phyloP scores from a whole-genome alignment of 2,888 invertebrate species.

The Thecophora atra region DNA sequence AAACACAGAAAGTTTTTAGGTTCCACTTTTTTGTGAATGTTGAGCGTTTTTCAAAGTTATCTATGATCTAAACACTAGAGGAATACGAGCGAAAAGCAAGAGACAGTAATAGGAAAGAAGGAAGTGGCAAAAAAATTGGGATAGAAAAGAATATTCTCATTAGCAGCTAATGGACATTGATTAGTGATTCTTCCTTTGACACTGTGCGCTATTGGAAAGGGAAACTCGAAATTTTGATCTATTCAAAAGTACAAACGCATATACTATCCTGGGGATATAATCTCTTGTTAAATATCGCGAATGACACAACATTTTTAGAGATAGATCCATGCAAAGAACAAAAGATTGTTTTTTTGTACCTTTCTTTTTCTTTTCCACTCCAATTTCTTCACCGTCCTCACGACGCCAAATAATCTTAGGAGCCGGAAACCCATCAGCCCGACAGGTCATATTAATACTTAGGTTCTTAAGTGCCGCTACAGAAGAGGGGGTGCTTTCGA shows the following conservation, averaged over 20 bases:
- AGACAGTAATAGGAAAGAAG: no score
- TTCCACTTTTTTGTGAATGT: background rate
- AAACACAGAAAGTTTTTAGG: background rate
- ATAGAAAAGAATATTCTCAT: no score
- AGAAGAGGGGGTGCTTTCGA: constrained; percentile 89
- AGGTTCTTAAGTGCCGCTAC: constrained; percentile 93
- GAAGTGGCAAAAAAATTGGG: no score
- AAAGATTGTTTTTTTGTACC: constrained; percentile 69
- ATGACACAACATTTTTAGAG: no score
- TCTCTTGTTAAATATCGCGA: no score
- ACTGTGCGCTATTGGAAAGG: background rate
- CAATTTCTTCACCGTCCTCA: constrained; percentile 88
- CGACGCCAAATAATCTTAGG: constrained; percentile 94
- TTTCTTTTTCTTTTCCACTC: constrained; percentile 86
- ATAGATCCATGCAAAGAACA: background rate
- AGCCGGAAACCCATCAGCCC: constrained; percentile 88
- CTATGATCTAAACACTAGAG: no score
- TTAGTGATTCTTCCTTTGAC: no score
- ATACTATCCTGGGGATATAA: no score
- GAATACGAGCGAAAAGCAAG: no score
- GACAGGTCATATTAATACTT: constrained; percentile 91
- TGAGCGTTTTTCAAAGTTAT: background rate
- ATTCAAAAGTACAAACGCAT: no score
- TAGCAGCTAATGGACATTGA: no score
- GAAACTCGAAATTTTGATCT: background rate